phyloP scores from a whole-genome alignment of 2,888 invertebrate species.

The Stenchaetothrips biformis region DNA sequence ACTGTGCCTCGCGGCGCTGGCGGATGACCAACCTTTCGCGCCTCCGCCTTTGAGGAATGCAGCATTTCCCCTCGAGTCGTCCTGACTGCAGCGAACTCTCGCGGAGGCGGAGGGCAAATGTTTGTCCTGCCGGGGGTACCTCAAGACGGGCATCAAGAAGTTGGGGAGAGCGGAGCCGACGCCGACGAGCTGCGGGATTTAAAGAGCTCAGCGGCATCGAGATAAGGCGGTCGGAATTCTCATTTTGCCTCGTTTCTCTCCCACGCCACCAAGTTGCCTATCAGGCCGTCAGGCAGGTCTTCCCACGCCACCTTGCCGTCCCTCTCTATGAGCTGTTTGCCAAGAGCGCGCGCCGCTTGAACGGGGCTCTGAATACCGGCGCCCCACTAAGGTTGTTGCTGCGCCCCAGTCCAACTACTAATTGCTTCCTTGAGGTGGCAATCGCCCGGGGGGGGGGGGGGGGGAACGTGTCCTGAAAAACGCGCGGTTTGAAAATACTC shows the following conservation, averaged over 20 bases:
- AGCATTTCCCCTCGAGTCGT: too few relatives aligned
- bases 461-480: too few relatives aligned
- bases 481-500: too few relatives aligned
- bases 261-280: not conserved
- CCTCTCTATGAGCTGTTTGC: too few relatives aligned
- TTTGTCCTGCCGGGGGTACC: not conserved
- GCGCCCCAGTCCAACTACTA: too few relatives aligned
- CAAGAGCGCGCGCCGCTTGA: not conserved
- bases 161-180: not conserved
- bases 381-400: too few relatives aligned
- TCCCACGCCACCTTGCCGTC: not conserved
- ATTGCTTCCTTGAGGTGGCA: too few relatives aligned
- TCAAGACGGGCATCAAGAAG: not conserved
- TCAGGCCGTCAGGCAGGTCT: not conserved
- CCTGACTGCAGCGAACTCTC: too few relatives aligned
- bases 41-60: too few relatives aligned
- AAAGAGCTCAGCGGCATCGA: not conserved
- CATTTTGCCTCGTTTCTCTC: slow-evolving; percentile 12
- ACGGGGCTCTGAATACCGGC: not conserved
- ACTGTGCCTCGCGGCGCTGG: too few relatives aligned
- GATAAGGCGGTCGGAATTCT: slow-evolving; percentile 5
- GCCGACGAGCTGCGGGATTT: not conserved
- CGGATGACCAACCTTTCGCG: too few relatives aligned
- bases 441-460: too few relatives aligned
- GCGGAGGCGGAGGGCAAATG: not conserved